Evolutionary conservation across 2,113 vertebrate genomes (phyloP).

Genomic region (Pachypanchax playfairii): DNA sequence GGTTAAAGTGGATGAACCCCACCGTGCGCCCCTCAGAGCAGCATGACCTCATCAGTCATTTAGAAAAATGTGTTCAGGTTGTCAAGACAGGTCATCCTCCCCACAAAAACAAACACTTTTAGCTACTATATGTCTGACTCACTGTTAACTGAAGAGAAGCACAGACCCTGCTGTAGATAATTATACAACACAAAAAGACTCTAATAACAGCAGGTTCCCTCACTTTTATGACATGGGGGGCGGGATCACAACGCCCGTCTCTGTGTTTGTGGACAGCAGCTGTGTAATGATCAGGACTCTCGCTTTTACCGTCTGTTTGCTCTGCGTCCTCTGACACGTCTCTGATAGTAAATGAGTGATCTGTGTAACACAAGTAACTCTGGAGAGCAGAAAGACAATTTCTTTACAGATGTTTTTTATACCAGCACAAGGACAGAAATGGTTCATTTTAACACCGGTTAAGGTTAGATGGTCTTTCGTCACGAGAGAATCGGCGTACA

Average conservation of each 20-base stretch:
- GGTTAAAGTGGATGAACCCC: neutral
- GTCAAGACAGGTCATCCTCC: constrained; percentile 44
- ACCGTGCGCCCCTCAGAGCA: constrained; percentile 32
- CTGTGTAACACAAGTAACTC: neutral
- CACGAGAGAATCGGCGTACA: too few species aligned
- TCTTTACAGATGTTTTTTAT: neutral
- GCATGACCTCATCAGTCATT: constrained; percentile 42
- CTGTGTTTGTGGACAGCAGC: constrained; percentile 61
- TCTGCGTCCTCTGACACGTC: constrained; percentile 25
- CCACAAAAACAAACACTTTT: constrained; percentile 7
- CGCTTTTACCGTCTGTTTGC: constrained; percentile 52
- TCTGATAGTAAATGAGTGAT: constrained; percentile 47
- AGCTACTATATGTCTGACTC: constrained; percentile 6
- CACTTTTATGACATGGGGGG: constrained; percentile 23
- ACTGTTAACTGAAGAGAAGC: constrained; percentile 1
- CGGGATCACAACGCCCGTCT: constrained; percentile 30
- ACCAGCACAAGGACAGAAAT: too few species aligned
- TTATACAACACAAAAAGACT: neutral
- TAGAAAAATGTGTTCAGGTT: constrained; percentile 32
- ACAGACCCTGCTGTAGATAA: constrained; percentile 14
- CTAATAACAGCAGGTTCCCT: constrained; percentile 5
- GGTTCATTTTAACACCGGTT: constrained; percentile 2
- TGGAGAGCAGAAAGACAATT: too few species aligned
- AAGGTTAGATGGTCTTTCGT: neutral
- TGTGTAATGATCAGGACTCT: constrained; percentile 50